Conservation (phyloP, 92 coral and sea anemone genomes). For the Nematostella vectensis region DNA sequence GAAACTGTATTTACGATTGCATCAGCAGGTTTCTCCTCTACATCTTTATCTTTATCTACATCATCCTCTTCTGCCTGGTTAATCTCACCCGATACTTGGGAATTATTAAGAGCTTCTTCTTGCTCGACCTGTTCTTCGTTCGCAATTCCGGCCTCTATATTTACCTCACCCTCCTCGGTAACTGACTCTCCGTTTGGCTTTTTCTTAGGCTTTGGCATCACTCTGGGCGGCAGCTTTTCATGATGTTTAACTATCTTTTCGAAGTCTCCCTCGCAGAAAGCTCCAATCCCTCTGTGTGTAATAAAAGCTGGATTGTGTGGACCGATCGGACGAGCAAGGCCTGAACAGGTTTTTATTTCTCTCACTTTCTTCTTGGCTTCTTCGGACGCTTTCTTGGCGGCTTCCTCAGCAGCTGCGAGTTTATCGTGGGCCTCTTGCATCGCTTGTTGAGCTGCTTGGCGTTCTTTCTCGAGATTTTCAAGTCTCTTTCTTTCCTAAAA, state of each 20-base stretch:
- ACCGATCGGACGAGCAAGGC: constrained; percentile 80
- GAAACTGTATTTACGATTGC: constrained; percentile 1
- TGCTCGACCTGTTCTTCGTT: not conserved
- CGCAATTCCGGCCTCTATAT: not conserved
- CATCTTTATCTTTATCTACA: not conserved
- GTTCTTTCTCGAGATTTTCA: constrained; percentile 65
- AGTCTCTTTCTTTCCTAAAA: constrained; percentile 71
- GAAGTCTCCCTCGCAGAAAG: constrained; percentile 62
- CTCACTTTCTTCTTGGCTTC: constrained; percentile 91
- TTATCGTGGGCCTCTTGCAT: constrained; percentile 86
- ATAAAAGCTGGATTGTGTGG: constrained; percentile 63
- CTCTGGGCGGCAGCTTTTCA: constrained; percentile 19
- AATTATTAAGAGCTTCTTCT: not conserved
- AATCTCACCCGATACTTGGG: not conserved
- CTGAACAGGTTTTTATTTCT: constrained; percentile 79
- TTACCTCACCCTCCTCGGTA: constrained; percentile 1
- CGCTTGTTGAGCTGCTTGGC: constrained; percentile 82
- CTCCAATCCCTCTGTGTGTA: constrained; percentile 83
- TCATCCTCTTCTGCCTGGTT: not conserved
- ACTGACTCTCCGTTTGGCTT: constrained; percentile 1
- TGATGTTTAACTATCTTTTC: constrained; percentile 21
- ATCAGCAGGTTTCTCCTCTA: not conserved
- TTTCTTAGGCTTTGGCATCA: constrained; percentile 12
- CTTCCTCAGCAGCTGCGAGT: constrained; percentile 69
- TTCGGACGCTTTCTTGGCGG: constrained; percentile 85